A percentile compares a stretch with the other conserved stretches of the same genome.
These are phyloP conservation scores for Orcinus orca DNA, from an alignment of 2,113 vertebrate genomes.

Conservation along the genomic window DNA sequence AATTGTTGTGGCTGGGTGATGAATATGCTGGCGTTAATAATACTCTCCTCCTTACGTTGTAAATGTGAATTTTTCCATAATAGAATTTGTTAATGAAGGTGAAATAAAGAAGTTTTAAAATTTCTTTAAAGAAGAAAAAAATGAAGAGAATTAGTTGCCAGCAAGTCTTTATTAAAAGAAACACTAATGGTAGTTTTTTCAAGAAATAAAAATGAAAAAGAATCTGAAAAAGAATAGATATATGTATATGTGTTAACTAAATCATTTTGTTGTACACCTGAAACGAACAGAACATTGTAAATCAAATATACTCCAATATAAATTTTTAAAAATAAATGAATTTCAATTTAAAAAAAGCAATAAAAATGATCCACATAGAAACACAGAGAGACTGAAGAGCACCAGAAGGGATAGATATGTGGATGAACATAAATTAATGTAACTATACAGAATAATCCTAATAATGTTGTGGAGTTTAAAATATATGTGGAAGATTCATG, in stretches of 20 bases:
- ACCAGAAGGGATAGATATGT: neutral
- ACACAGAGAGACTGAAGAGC: neutral
- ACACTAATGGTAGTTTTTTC: neutral
- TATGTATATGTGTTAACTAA: neutral
- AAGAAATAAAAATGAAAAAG: neutral
- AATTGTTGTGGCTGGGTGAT: neutral
- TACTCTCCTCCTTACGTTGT: neutral
- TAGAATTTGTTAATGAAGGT: neutral
- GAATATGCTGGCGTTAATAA: neutral
- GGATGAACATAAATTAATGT: neutral
- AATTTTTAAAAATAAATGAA: too few species aligned
- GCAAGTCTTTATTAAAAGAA: neutral
- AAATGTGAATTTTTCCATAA: neutral
- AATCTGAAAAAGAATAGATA: neutral
- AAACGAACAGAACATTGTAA: too few species aligned
- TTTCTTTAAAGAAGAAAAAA: neutral
- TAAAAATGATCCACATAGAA: neutral
- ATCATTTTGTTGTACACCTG: too few species aligned
- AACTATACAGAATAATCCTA: neutral
- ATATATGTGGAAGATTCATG: neutral
- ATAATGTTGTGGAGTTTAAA: neutral
- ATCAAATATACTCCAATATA: too few species aligned
- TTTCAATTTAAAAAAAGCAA: neutral
- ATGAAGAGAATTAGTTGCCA: neutral
- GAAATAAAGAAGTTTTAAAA: neutral